phyloP scores from a whole-genome alignment of 2,888 invertebrate genomes.

The Selenia dentaria region DNA sequence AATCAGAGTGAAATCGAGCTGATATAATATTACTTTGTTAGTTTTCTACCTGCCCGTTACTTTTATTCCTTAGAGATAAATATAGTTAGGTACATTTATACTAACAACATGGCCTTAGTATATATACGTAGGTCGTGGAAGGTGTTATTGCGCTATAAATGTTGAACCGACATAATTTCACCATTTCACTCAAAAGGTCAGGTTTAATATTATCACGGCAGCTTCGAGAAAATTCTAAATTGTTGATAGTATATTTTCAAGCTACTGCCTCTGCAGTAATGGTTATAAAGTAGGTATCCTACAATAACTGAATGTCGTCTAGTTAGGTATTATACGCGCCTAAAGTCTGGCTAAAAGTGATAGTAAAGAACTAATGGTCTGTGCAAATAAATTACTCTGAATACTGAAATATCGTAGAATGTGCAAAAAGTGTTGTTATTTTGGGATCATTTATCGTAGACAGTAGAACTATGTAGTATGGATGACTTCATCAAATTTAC shows the following conservation, averaged over 20 bases:
- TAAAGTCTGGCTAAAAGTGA: neutral
- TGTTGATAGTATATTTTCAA: conserved; percentile 19
- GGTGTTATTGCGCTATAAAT: conserved; percentile 18
- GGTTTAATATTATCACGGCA: conserved; percentile 20
- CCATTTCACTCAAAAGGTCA: conserved; percentile 26
- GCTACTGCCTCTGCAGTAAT: conserved; percentile 1
- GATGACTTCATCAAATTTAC: too few species aligned
- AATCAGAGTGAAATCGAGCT: conserved; percentile 14
- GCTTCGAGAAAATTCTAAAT: conserved; percentile 24
- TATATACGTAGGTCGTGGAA: too few species aligned
- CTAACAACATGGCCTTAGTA: too few species aligned
- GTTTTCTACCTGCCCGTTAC: too few species aligned
- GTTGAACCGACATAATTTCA: conserved; percentile 14
- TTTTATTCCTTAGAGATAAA: too few species aligned
- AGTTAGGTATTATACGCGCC: neutral
- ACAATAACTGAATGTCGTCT: conserved; percentile 5
- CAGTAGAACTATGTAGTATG: too few species aligned
- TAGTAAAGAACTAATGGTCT: conserved; percentile 1
- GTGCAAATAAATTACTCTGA: conserved; percentile 3
- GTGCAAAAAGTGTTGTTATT: too few species aligned
- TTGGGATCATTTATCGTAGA: too few species aligned
- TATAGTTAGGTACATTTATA: too few species aligned
- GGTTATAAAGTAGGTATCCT: conserved; percentile 8
- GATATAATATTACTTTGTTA: conserved; percentile 14
- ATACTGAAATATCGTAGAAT: neutral